phyloP scores from a whole-genome alignment of 2,888 invertebrate genomes.

The Aphidoletes aphidimyza region DNA sequence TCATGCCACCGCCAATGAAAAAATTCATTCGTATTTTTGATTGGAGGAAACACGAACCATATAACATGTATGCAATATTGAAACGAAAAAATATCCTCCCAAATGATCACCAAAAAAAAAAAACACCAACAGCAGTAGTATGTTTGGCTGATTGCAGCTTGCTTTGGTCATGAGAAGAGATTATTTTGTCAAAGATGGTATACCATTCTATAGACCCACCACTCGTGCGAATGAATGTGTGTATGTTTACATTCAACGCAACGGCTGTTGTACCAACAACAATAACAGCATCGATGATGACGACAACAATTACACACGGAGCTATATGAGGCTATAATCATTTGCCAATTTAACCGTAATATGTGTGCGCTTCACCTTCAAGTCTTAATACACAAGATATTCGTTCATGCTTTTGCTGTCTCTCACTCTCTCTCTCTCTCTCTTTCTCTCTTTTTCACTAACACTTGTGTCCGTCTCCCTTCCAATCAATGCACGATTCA shows the following conservation, averaged over 20 bases:
- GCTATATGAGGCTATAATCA: not conserved
- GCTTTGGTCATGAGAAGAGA: constrained; percentile 35
- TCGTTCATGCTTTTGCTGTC: not conserved
- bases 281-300: not conserved
- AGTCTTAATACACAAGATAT: not conserved
- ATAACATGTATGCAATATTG: not conserved
- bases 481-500: not conserved
- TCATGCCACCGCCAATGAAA: constrained; percentile 25
- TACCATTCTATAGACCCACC: not conserved
- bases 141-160: not conserved
- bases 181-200: constrained; percentile 44
- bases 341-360: constrained; percentile 52
- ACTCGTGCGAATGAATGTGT: not conserved
- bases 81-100: constrained; percentile 3
- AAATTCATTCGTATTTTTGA: not conserved
- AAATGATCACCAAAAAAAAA: constrained; percentile 4
- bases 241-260: not conserved
- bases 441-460: no score
- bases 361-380: constrained; percentile 53
- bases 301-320: not conserved
- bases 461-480: constrained; percentile 1
- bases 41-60: not conserved
- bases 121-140: no score
- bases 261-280: not conserved
- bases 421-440: not conserved